Conservation (phyloP, 2,888 invertebrate species). For the Aplocera efformata region DNA sequence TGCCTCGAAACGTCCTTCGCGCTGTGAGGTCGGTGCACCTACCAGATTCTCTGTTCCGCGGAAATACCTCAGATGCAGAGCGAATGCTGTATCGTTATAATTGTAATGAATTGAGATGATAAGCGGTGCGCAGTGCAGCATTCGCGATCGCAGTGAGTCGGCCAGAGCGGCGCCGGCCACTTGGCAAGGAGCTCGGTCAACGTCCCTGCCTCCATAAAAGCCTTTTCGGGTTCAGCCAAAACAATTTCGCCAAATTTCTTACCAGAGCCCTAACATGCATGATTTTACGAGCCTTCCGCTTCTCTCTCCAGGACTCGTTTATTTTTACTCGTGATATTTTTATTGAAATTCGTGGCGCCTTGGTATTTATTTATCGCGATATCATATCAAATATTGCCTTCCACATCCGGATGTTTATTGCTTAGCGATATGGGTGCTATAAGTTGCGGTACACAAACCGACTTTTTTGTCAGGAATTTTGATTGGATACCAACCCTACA, state of each 20-base stretch:
- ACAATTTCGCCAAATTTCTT: conserved; percentile 77
- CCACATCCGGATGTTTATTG: conserved; percentile 43
- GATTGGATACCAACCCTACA: conserved; percentile 20
- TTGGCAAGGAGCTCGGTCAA: conserved; percentile 76
- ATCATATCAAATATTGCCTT: conserved; percentile 55
- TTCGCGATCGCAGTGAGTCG: conserved; percentile 67
- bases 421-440: conserved; percentile 29
- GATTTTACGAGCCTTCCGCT: conserved; percentile 67
- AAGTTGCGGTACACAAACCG: conserved; percentile 34
- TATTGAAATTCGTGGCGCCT: conserved; percentile 56
- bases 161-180: conserved; percentile 71
- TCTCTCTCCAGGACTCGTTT: conserved; percentile 50
- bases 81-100: conserved; percentile 56
- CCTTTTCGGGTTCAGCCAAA: conserved; percentile 71
- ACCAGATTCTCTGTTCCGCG: conserved; percentile 18
- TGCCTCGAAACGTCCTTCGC: conserved; percentile 47
- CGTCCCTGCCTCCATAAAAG: conserved; percentile 72
- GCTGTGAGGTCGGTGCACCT: conserved; percentile 26
- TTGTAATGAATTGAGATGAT: conserved; percentile 57
- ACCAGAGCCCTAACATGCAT: conserved; percentile 70
- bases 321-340: conserved; percentile 60
- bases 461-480: conserved; percentile 27
- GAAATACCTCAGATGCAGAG: conserved; percentile 27
- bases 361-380: conserved; percentile 54
- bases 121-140: conserved; percentile 73